Base-by-base conservation (phyloP, 2,113 vertebrate genomes). In the Petromus typicus region DNA sequence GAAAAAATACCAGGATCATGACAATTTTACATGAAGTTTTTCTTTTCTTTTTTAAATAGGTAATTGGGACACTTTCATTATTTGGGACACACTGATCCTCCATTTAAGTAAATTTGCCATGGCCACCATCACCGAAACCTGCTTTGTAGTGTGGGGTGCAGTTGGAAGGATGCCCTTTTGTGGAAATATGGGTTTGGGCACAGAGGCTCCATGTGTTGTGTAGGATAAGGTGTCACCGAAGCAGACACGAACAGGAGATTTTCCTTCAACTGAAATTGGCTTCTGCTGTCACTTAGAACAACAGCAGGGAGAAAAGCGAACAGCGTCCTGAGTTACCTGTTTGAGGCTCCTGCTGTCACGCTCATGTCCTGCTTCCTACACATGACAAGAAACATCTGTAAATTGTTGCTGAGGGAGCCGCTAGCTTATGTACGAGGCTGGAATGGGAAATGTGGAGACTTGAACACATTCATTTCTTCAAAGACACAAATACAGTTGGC, bases 51-150 rank as follows among this genome's bases (percentile, higher is more conserved):
- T 56, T 56, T 56, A 90, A 34, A 30, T 67, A 66, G 34, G 18
- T 71, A 17, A n/a, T 40, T 73, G 63, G 45, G 13, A 83, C 59
- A 81, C 80, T 91, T 51, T 64, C 20, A 94, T 43, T 37, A 57
- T 1, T 27, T 71, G 51, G 80, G 20, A 25, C 34, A 1, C 40
- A 54, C 86, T 54, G 67, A 57, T 40, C 32, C 10, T 9, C 40
- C 16, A 22, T 51, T 84, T 22, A 43, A 79, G 22, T 12, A 87
- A 43, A 71, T 95, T n/a, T 51, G 5, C 37, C 32, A 69, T 2
- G 43, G 43, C 85, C 43, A 45, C 34, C 32, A 23, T n/a, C 45
- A 20, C n/a, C 56, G 32, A 48, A 63, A 51, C 27, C n/a, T 48
- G 45, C 43, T 69, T 86, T 48, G 22, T 59, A 82, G 34, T 22